These are phyloP conservation scores for Ictalurus furcatus DNA, from an alignment of 2,113 vertebrate species.

Conservation along the genomic window DNA sequence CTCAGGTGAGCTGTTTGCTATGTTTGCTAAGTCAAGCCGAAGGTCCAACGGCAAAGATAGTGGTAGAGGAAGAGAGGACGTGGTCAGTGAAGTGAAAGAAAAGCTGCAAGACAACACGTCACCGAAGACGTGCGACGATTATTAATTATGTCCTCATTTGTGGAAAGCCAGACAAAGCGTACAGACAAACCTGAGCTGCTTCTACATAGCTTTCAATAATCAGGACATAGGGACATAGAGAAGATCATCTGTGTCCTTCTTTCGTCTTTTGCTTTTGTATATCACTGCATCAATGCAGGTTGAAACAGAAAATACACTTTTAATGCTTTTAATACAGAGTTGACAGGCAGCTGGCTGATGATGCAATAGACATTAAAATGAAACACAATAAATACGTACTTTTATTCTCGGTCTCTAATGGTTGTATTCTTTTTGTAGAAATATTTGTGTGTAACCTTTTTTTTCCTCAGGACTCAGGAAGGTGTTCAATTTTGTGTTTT, in stretches of 20 bases:
- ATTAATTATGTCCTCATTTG: neutral
- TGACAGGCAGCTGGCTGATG: neutral
- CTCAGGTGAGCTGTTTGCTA: conserved; percentile 1
- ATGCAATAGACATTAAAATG: neutral
- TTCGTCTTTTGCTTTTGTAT: neutral
- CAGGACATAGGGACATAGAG: neutral
- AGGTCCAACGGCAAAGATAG: neutral
- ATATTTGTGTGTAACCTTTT: neutral
- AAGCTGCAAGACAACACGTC: neutral
- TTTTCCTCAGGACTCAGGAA: neutral
- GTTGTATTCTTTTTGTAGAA: neutral
- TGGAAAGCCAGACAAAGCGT: conserved; percentile 9
- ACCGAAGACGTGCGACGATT: neutral
- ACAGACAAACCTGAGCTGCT: neutral
- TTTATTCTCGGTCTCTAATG: neutral
- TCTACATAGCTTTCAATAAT: neutral
- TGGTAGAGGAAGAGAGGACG: neutral
- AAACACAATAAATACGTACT: neutral
- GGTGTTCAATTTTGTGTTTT: neutral
- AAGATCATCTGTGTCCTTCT: neutral
- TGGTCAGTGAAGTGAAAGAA: conserved; percentile 2
- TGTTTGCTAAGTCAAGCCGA: neutral
- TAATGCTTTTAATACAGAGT: neutral
- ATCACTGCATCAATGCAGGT: neutral
- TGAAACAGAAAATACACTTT: neutral